Evolutionary conservation across 2,113 vertebrate genomes (phyloP), one percentile per base, ranked within the genome.

Genomic region (Oriolus oriolus): DNA sequence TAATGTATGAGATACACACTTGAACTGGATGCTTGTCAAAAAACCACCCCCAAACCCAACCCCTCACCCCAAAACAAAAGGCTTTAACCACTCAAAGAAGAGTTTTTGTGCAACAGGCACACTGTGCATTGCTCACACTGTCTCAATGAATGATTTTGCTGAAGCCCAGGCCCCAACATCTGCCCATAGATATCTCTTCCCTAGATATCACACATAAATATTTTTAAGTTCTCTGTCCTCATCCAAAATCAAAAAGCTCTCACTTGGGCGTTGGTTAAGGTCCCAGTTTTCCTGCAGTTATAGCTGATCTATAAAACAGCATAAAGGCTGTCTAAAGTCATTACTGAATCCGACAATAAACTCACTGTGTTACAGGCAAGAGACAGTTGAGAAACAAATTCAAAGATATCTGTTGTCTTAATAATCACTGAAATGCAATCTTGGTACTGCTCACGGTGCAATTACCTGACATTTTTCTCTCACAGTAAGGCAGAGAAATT

Each of bases 401-500:
- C 49, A 80, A 60, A 94, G 65, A 42, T 92, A 87, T 22, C 27
- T 82, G 35, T 90, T 84, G 64, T 89, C 77, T 89, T 87, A 90
- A 69, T 56, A 88, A 90, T 80, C 69, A 75, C 31, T 33, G 39
- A 94, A 95, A 94, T 49, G 57, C 49, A 87, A 91, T 79, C 60
- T 49, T n/a, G 20, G 31, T 76, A 37, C 44, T 84, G 84, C 50
- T 89, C 57, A 71, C 30, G 14, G 13, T 85, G 41, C 49, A 93
- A 93, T 85, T 89, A 94, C 56, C 53, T 85, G 75, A 71, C 33
- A 77, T 92, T 94, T 87, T 77, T 84, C 89, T 89, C 78, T 79
- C 56, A 57, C 57, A 88, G 49, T 42, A 73, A 76, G 54, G 17
- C 75, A 93, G 1, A 83, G 59, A 83, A 88, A 44, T 73, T 73